Evolutionary conservation across 2,888 invertebrate species (phyloP).

Genomic region (Marronus borbonicus): DNA sequence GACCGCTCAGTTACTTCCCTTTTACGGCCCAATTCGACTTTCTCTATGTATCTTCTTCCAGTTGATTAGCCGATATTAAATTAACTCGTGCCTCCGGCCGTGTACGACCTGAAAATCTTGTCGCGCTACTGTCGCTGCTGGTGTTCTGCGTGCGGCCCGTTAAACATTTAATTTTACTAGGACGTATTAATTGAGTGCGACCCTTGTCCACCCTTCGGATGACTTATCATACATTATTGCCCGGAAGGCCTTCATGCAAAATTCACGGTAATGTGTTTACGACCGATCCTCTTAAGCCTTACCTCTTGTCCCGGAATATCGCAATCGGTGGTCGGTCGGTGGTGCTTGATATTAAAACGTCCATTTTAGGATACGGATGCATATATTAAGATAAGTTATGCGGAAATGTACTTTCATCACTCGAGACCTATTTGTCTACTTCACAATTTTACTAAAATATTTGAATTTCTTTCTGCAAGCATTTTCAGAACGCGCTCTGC

Average conservation of each 20-base stretch:
- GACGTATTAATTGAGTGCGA: conserved; percentile 42
- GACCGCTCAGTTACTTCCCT: neutral
- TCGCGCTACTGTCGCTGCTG: neutral
- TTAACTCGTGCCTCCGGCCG: conserved; percentile 41
- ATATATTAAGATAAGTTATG: too few relatives aligned
- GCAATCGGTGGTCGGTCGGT: too few relatives aligned
- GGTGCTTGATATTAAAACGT: too few relatives aligned
- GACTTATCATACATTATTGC: conserved; percentile 37
- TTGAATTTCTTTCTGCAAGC: too few relatives aligned
- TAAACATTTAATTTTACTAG: conserved; percentile 42
- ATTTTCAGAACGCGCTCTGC: too few relatives aligned
- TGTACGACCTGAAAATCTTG: neutral
- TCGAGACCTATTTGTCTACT: too few relatives aligned
- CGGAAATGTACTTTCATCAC: too few relatives aligned
- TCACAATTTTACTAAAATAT: too few relatives aligned
- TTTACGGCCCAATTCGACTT: conserved; percentile 46
- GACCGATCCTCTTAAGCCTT: conserved; percentile 2
- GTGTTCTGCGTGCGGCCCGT: conserved; percentile 4
- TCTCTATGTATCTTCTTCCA: conserved; percentile 45
- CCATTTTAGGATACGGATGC: neutral
- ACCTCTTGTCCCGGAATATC: neutral
- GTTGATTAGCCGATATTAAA: conserved; percentile 50
- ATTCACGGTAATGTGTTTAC: conserved; percentile 29
- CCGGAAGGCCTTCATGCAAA: conserved; percentile 21
- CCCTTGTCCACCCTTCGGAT: conserved; percentile 37